phyloP scores from a whole-genome alignment of 2,888 invertebrate species.

The Thysanoteuthis rhombus region DNA sequence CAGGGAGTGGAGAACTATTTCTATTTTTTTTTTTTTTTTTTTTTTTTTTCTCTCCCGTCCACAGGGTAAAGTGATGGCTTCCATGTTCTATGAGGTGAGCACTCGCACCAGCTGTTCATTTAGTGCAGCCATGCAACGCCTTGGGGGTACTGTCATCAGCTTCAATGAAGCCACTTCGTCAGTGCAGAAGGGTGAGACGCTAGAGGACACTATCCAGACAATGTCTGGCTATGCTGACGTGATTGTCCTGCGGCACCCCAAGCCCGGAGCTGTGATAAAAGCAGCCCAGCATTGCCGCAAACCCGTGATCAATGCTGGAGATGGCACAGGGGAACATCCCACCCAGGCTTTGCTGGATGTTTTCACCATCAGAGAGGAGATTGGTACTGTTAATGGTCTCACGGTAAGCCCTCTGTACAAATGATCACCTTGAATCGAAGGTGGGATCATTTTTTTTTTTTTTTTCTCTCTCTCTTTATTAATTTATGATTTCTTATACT shows the following conservation, averaged over 20 bases:
- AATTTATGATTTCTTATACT: too few species aligned
- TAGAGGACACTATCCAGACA: constrained; percentile 75
- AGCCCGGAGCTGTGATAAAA: constrained; percentile 88
- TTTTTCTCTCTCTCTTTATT: too few species aligned
- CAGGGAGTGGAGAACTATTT: too few species aligned
- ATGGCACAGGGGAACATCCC: constrained; percentile 80
- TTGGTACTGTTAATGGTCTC: constrained; percentile 96
- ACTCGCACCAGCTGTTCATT: constrained; percentile 97
- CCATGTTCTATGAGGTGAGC: constrained; percentile 96
- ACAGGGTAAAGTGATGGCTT: constrained; percentile 91
- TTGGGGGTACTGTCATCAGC: constrained; percentile 91
- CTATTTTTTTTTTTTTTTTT: background rate
- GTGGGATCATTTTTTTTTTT: background rate
- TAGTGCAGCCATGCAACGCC: constrained; percentile 92
- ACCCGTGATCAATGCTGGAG: constrained; percentile 97
- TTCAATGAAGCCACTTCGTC: constrained; percentile 92
- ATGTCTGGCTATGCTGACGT: constrained; percentile 82
- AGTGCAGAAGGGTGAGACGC: constrained; percentile 93
- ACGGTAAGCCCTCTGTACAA: constrained; percentile 70
- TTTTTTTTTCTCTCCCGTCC: constrained; percentile 15
- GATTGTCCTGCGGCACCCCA: constrained; percentile 92
- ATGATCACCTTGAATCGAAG: background rate
- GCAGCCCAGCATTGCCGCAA: constrained; percentile 86
- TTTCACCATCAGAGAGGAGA: constrained; percentile 98
- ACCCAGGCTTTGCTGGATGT: constrained; percentile 97